Base-by-base conservation (phyloP, 2,888 invertebrate species). In the Scaptomyza tumidula region DNA sequence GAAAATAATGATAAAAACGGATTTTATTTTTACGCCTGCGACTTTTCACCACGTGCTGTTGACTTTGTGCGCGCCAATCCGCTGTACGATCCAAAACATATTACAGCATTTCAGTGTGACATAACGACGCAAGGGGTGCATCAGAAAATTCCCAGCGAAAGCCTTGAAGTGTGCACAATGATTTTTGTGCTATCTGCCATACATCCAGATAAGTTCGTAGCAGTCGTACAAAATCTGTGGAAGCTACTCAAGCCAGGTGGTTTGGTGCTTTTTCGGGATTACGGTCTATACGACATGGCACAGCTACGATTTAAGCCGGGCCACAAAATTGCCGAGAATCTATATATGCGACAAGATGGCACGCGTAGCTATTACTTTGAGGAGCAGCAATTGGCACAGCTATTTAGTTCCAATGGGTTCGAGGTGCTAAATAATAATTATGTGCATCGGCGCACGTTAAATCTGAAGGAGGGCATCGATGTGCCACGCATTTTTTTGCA, bases 161-260 rank as follows among this genome's bases (percentile, higher is more conserved):
- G 93, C 31, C 93, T 98, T 1, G 97, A 99, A 91, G 94, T 98
- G 31, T 95, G 95, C 2, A 98, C 98, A 16, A 92, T 99, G 89
- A 96, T 99, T 70, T 99, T 99, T 93, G 98, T 99, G 0, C 91
- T 99, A 39, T 99, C 99, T 0, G 97, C 99, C 0, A 96, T 99
- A 75, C 96, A 97, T 92, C 99, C 99, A 0, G 93, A 95, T 0
- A 96, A 97, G 89, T 98, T 97, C 94, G 64, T 87, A 2, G 91
- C 89, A 53, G 95, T 95, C 1, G 92, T 95, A 1, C 88, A 91
- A 14, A 96, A 96, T 86, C 93, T 98, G 0, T 94, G 92, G 71
- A 92, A 93, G 56, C 93, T 95, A 1, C 92, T 97, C 1, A 94
- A 93, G 43, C 94, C 95, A 0, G 97, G 96, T 2, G 99, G 98